These are phyloP conservation scores for Falcaria lacertinaria DNA, from an alignment of 2,888 invertebrate species.

Conservation along the genomic window DNA sequence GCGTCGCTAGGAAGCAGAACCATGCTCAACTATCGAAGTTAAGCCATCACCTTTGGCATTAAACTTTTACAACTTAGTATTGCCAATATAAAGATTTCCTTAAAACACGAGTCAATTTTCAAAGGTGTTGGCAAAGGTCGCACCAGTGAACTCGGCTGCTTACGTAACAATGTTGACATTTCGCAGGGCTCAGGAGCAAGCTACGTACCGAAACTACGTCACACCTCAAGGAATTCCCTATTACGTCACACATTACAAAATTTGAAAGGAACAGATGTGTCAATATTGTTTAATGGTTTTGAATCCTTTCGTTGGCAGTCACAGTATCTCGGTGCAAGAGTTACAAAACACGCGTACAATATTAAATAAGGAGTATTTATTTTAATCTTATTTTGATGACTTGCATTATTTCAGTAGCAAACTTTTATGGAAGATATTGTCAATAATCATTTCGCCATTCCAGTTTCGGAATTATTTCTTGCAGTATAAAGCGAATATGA, in stretches of 20 bases:
- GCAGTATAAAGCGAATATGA: too few relatives aligned
- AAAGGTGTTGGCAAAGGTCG: conserved; percentile 61
- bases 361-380: too few relatives aligned
- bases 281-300: conserved; percentile 23
- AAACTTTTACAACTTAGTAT: conserved; percentile 31
- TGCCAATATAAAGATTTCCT: conserved; percentile 50
- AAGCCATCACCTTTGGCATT: neutral
- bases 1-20: neutral
- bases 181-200: conserved; percentile 46
- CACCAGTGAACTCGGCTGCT: conserved; percentile 38
- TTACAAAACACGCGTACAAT: too few relatives aligned
- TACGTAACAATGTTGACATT: conserved; percentile 66
- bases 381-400: too few relatives aligned
- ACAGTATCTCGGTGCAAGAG: conserved; percentile 3
- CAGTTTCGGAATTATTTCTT: too few relatives aligned
- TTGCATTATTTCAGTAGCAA: too few relatives aligned
- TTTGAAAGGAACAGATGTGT: conserved; percentile 34
- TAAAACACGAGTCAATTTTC: conserved; percentile 55
- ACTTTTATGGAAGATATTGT: too few relatives aligned
- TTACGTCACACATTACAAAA: conserved; percentile 47
- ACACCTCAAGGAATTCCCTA: conserved; percentile 54
- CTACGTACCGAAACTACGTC: conserved; percentile 31
- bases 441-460: too few relatives aligned
- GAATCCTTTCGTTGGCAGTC: conserved; percentile 7
- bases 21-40: neutral